Base-by-base conservation (phyloP, 2,113 vertebrate genomes). In the Clarias batrachus region DNA sequence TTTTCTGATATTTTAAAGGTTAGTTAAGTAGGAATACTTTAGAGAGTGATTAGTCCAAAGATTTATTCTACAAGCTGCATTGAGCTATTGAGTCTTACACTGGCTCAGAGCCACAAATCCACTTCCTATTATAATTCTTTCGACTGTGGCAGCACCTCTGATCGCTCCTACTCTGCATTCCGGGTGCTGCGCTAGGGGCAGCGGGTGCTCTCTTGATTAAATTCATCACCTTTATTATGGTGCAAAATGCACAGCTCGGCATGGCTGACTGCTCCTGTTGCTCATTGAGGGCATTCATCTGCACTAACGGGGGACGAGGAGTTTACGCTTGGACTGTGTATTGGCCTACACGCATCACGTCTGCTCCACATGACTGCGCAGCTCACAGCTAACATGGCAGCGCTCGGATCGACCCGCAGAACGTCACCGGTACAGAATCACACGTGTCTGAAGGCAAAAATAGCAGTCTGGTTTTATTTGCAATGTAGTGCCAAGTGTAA, bases 211-310 rank as follows among this genome's bases (percentile, higher is more conserved):
- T 66, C 82, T 73, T 84, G 94, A 96, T 96, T 96, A 95, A 96
- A 96, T 96, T 96, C 94, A 96, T 96, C 95, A 96, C 94, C 95
- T 97, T 96, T 96, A 96, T 96, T 96, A 96, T 88, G 81, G 74
- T 1, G 65, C 93, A 94, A 94, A 95, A 94, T 91, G 94, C 93
- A 94, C 92, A 94, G 92, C 92, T 94, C 89, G 94, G 90, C 94
- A 96, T 76, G 74, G 95, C 93, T 94, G 94, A 90, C 93, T 95
- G 94, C 94, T 95, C 93, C 94, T 91, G 92, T 94, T 95, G 88
- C 79, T 3, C 90, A 92, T 94, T 93, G 89, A 94, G 94, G 91
- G 91, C 94, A 96, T 96, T 96, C 95, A 95, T 96, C 94, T 96
- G 89, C 91, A 92, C 93, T 96, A 96, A 96, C 90, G 82, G 93